Conservation (phyloP, 2,888 invertebrate genomes). For the Agriopis aurantiaria region DNA sequence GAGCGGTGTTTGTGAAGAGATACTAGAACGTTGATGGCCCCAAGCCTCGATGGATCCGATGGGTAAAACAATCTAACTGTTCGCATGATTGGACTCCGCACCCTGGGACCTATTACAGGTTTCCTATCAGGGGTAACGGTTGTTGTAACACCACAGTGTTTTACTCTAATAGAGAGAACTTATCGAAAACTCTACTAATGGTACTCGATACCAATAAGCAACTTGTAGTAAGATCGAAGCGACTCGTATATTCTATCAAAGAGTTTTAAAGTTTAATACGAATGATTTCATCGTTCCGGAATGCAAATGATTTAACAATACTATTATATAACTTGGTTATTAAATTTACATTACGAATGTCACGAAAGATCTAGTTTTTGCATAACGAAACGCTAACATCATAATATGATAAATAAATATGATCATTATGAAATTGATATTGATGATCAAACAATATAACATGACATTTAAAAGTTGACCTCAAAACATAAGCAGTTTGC, state of each 20-base stretch:
- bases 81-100: constrained; percentile 61
- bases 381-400: constrained; percentile 19
- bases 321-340: constrained; percentile 12
- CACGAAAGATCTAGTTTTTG: constrained; percentile 16
- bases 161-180: constrained; percentile 57
- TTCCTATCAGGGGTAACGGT: constrained; percentile 78
- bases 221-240: constrained; percentile 7
- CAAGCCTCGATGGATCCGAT: constrained; percentile 43
- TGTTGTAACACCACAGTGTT: constrained; percentile 62
- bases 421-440: constrained; percentile 16
- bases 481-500: constrained; percentile 6
- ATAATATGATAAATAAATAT: constrained; percentile 8
- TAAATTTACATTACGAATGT: constrained; percentile 9
- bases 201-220: constrained; percentile 30
- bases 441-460: constrained; percentile 16
- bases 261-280: neutral
- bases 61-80: constrained; percentile 73
- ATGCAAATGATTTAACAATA: constrained; percentile 17
- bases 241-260: neutral
- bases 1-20: constrained; percentile 26
- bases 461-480: constrained; percentile 20
- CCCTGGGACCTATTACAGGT: constrained; percentile 68
- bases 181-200: constrained; percentile 49
- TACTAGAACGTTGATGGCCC: constrained; percentile 29
- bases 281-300: neutral